Evolutionary conservation across 2,113 vertebrate species (phyloP), one percentile per base, ranked within the genome.

Genomic region (Speoplatyrhinus poulsoni): DNA sequence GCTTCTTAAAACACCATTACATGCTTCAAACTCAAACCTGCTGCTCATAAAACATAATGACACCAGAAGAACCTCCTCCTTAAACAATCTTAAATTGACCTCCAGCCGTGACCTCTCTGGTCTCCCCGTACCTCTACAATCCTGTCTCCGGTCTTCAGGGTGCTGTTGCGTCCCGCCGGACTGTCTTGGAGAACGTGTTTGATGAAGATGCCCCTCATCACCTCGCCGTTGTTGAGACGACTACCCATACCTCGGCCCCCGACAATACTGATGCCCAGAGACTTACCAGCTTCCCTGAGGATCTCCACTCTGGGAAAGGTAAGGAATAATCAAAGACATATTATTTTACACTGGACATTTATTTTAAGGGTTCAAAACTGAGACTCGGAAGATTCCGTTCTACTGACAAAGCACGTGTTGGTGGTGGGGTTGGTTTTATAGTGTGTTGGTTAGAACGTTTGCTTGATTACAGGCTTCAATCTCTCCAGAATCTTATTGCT

Each of bases 161-260:
- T 98, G 82, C 96, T 93, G 6, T 96, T 95, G 87, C 92, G 95
- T 79, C 96, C 96, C 1, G 98, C 98, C 10, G 98, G 97, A 78
- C 96, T 98, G 83, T 99, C 96, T 77, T 96, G 95, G 68, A 99
- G 90, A 80, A 99, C 95, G 56, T 99, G 98, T 60, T 99, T 99
- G 81, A 98, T 97, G 79, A 99, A 99, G 88, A 99, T 98, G 55
- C 98, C 97, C 77, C 98, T 94, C 96, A 98, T 98, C 74, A 99
- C 93, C 90, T 99, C 97, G 17, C 98, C 98, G 0, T 93, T 98
- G 90, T 92, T 98, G 56, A 99, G 89, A 0, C 98, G 96, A 80
- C 96, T 98, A 69, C 97, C 98, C 98, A 99, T 99, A 49, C 97
- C 96, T 75, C 96, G 91, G 62, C 98, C 98, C 68, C 98, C 98